Conservation (phyloP, 1,140 invertebrate genomes). For the Amyelois transitella region DNA sequence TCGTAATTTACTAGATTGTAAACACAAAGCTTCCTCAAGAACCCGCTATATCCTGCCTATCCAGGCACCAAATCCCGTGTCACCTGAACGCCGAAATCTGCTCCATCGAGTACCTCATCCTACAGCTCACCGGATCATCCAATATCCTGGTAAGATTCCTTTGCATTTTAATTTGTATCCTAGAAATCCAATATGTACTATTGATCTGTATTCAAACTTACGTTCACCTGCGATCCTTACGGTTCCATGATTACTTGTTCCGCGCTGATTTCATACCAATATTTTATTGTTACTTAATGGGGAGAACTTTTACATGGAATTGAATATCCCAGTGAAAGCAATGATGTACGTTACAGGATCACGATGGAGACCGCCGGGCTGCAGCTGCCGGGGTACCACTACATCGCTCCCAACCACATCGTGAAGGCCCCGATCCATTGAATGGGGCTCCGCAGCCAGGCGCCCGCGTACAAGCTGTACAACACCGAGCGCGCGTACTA, state of each 20-base stretch:
- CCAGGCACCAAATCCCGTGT: constrained; percentile 56
- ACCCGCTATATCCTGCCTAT: constrained; percentile 64
- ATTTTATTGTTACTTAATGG: not conserved
- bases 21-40: constrained; percentile 49
- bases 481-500: constrained; percentile 32
- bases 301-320: not conserved
- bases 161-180: constrained; percentile 64
- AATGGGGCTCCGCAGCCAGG: constrained; percentile 66
- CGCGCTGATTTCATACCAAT: not conserved
- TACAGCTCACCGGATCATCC: constrained; percentile 67
- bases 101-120: constrained; percentile 65
- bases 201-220: not conserved
- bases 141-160: constrained; percentile 68
- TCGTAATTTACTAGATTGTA: constrained; percentile 29
- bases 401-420: constrained; percentile 93
- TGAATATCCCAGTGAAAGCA: constrained; percentile 36
- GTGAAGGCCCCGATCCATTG: constrained; percentile 93
- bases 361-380: constrained; percentile 93
- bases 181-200: constrained; percentile 34
- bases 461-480: constrained; percentile 34
- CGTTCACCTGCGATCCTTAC: constrained; percentile 3
- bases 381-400: constrained; percentile 91
- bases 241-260: not conserved
- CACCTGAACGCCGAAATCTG: constrained; percentile 57
- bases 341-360: constrained; percentile 80